Percentiles rank a stretch among this genome's conserved stretches.
These are phyloP conservation scores for Setophaga petechia DNA, from an alignment of 2,113 vertebrate species.

Conservation along the genomic window DNA sequence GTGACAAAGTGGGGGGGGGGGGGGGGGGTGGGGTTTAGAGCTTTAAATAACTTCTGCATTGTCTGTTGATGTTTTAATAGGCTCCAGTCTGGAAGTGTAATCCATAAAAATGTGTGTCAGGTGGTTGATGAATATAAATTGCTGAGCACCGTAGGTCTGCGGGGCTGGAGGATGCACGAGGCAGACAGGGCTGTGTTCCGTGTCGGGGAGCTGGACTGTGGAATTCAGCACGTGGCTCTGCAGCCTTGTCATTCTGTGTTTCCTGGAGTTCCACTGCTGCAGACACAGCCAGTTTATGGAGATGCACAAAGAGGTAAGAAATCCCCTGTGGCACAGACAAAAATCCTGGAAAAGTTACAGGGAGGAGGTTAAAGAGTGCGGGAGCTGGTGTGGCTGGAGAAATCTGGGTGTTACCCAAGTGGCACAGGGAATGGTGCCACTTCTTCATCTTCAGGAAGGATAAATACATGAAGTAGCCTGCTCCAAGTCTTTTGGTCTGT, in stretches of 20 bases:
- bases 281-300: not conserved
- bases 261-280: not conserved
- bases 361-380: not conserved
- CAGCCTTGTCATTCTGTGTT: not conserved
- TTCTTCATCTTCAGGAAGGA: not conserved
- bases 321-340: not conserved
- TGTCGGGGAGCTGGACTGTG: constrained; percentile 24
- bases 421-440: not conserved
- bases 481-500: not conserved
- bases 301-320: not conserved
- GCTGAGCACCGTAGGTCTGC: not conserved
- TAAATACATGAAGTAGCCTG: not conserved
- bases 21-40: accelerated
- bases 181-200: not conserved
- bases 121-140: not conserved
- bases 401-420: not conserved
- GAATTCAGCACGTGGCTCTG: constrained; percentile 8
- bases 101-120: not conserved
- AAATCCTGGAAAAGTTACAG: not conserved
- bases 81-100: not conserved
- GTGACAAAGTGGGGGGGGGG: accelerated
- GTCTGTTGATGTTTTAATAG: not conserved
- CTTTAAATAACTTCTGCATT: not conserved
- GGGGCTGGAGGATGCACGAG: not conserved
- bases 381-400: not conserved